These are phyloP conservation scores for Lomographa bimaculata DNA, from an alignment of 2,888 invertebrate species.

Conservation along the genomic window DNA sequence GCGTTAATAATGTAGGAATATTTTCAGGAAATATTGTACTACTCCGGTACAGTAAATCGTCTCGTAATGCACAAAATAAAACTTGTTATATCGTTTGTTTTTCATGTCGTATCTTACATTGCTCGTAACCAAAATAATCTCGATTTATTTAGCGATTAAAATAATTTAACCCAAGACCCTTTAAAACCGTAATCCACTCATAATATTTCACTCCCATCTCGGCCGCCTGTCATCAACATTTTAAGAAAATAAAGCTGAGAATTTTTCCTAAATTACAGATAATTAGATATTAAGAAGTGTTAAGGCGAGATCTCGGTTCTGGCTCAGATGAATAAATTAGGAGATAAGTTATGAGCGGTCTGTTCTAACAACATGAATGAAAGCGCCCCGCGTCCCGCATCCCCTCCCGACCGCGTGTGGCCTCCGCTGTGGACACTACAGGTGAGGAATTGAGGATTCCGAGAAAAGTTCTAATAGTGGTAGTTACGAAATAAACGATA, in stretches of 20 bases:
- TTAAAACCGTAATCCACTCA: constrained; percentile 11
- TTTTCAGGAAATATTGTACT: too few relatives aligned
- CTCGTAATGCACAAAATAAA: too few relatives aligned
- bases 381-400: constrained; percentile 53
- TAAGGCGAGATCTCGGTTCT: constrained; percentile 61
- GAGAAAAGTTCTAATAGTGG: constrained; percentile 14
- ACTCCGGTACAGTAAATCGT: too few relatives aligned
- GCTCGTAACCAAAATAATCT: too few relatives aligned
- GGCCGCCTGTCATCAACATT: constrained; percentile 15
- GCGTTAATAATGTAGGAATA: too few relatives aligned
- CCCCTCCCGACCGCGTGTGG: constrained; percentile 71
- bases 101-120: too few relatives aligned
- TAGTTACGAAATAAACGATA: too few relatives aligned
- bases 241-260: constrained; percentile 19
- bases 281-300: constrained; percentile 61
- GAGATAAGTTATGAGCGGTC: constrained; percentile 81
- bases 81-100: too few relatives aligned
- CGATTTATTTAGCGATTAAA: too few relatives aligned
- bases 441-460: constrained; percentile 61
- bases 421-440: constrained; percentile 63
- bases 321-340: constrained; percentile 79
- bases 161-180: constrained; percentile 10
- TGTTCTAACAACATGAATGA: constrained; percentile 84
- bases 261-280: constrained; percentile 40
- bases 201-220: constrained; percentile 22